Evolutionary conservation across 2,113 vertebrate species (phyloP).

Genomic region (Passer domesticus): DNA sequence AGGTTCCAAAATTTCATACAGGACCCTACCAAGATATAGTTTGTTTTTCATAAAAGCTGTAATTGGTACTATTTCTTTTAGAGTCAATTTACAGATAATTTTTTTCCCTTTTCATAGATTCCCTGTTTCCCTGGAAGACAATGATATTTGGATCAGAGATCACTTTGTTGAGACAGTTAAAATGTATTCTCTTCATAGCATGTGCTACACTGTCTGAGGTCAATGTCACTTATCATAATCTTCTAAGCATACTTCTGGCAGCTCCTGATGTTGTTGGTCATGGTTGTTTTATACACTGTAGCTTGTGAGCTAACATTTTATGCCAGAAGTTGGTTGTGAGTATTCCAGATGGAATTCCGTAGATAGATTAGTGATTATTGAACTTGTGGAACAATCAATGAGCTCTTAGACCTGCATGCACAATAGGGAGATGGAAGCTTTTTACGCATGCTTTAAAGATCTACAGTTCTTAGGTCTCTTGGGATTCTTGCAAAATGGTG

Average conservation of each 20-base stretch:
- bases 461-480: background rate
- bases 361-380: background rate
- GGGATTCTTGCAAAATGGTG: background rate
- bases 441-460: background rate
- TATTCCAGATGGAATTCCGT: background rate
- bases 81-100: background rate
- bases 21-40: background rate
- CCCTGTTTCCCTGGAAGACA: background rate
- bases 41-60: background rate
- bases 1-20: background rate
- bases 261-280: background rate
- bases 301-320: background rate
- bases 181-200: background rate
- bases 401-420: background rate
- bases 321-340: background rate
- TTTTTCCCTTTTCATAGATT: background rate
- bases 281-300: background rate
- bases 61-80: background rate
- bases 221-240: background rate
- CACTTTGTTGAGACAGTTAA: background rate
- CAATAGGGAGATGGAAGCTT: background rate
- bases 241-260: background rate
- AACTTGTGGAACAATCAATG: constrained; percentile 8
- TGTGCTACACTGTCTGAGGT: background rate
- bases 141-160: background rate